phyloP scores from a whole-genome alignment of 2,113 vertebrate species.

The Hippolais icterina region DNA sequence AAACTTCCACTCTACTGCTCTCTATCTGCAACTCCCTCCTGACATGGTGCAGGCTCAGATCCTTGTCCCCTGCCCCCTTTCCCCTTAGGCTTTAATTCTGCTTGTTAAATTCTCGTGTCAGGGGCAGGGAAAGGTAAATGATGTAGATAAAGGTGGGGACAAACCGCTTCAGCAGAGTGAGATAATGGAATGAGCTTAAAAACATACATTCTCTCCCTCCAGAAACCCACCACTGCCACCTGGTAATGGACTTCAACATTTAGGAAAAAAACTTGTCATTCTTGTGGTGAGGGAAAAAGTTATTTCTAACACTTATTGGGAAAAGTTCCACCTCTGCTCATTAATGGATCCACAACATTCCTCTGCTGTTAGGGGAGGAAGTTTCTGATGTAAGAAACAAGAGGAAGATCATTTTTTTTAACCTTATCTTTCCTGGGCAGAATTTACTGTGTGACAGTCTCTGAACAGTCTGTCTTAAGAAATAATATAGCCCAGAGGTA shows the following conservation, averaged over 20 bases:
- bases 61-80: background rate
- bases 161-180: background rate
- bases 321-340: background rate
- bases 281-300: background rate
- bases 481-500: background rate
- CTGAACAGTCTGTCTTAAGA: background rate
- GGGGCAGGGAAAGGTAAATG: background rate
- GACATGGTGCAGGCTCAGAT: background rate
- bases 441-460: background rate
- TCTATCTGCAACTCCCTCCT: slow-evolving; percentile 54
- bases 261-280: background rate
- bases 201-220: background rate
- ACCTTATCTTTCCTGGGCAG: background rate
- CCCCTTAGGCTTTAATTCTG: slow-evolving; percentile 1
- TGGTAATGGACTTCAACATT: background rate
- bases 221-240: background rate
- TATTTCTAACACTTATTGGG: background rate
- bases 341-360: background rate
- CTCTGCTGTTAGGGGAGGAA: background rate
- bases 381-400: background rate
- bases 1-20: slow-evolving; percentile 68
- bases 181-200: background rate
- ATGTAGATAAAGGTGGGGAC: background rate
- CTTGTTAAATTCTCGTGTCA: background rate
- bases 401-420: background rate